These are phyloP conservation scores for Stenolophus ochropezus DNA, from an alignment of 2,888 invertebrate species.

Conservation along the genomic window DNA sequence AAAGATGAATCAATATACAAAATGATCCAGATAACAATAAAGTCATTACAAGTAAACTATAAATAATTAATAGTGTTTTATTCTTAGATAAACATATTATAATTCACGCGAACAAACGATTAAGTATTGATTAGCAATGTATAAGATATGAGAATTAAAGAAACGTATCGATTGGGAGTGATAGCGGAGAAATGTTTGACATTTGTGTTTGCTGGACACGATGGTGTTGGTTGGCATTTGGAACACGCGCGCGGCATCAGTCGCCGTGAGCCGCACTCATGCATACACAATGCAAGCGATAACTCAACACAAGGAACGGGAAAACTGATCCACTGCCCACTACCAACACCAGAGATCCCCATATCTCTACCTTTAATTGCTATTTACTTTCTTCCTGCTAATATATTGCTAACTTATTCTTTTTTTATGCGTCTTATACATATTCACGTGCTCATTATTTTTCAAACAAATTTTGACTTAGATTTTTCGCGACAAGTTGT, in stretches of 20 bases:
- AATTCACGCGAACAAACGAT: too few relatives aligned
- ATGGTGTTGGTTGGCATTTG: constrained; percentile 64
- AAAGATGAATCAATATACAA: too few relatives aligned
- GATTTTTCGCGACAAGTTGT: too few relatives aligned
- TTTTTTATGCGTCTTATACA: too few relatives aligned
- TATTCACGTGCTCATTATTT: too few relatives aligned
- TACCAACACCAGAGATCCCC: background rate
- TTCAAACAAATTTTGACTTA: too few relatives aligned
- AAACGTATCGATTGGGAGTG: constrained; percentile 51
- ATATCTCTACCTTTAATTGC: background rate
- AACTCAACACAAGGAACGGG: constrained; percentile 62
- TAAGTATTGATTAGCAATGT: too few relatives aligned
- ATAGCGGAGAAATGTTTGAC: constrained; percentile 41
- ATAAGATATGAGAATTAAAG: constrained; percentile 30
- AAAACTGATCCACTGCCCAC: constrained; percentile 14
- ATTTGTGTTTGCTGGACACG: constrained; percentile 44
- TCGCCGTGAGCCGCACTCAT: constrained; percentile 66
- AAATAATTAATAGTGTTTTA: too few relatives aligned
- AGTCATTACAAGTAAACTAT: too few relatives aligned
- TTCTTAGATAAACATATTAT: too few relatives aligned
- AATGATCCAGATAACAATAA: too few relatives aligned
- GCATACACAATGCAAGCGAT: constrained; percentile 67
- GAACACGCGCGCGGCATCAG: constrained; percentile 67
- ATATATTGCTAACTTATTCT: constrained; percentile 1
- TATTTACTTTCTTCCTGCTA: background rate